Evolutionary conservation across 2,888 invertebrate genomes (phyloP).

Genomic region (Cacoxenus indagator): DNA sequence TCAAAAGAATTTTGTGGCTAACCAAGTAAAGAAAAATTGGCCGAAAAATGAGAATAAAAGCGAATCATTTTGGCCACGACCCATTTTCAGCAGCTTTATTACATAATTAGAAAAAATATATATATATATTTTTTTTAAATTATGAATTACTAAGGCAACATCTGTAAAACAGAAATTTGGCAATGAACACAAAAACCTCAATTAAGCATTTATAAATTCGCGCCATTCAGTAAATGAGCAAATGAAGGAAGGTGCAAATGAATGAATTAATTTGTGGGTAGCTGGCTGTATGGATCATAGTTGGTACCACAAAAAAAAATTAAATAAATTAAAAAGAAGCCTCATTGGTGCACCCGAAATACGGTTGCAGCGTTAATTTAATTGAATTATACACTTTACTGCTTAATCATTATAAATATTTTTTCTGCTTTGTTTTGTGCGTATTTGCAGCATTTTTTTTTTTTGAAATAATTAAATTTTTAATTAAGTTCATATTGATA

Average conservation of each 20-base stretch:
- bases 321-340: background rate
- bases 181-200: background rate
- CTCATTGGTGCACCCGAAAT: background rate
- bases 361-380: background rate
- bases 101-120: background rate
- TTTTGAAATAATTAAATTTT: background rate
- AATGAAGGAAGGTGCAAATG: background rate
- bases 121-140: background rate
- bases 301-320: background rate
- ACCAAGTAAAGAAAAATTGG: background rate
- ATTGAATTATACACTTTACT: background rate
- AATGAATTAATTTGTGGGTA: background rate
- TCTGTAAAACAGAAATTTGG: background rate
- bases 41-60: background rate
- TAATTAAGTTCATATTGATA: background rate
- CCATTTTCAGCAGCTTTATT: background rate
- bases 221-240: background rate
- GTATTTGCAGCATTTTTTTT: background rate
- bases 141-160: background rate
- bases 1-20: background rate
- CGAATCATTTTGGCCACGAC: background rate
- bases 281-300: background rate
- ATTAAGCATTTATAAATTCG: slow-evolving; percentile 4
- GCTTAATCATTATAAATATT: slow-evolving; percentile 6
- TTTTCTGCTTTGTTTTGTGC: background rate